A percentile compares a stretch with the other conserved stretches of the same genome.
Conservation (phyloP, 2,888 invertebrate species). For the Sicus ferrugineus region DNA sequence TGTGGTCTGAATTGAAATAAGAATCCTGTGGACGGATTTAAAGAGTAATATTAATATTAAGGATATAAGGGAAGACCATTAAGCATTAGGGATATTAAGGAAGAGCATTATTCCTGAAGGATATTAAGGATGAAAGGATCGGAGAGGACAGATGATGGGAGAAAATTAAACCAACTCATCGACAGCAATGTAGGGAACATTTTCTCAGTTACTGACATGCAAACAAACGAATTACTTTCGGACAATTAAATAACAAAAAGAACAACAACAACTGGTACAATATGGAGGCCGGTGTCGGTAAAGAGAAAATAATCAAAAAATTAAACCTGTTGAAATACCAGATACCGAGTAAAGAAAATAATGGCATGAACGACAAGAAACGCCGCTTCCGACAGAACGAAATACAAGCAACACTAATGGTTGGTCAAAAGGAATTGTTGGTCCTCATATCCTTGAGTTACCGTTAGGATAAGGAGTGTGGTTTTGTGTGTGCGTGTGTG, state of each 20-base stretch:
- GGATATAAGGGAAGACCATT: no score
- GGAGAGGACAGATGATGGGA: not conserved
- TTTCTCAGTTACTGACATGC: conserved; percentile 7
- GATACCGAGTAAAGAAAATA: conserved; percentile 1
- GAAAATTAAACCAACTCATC: not conserved
- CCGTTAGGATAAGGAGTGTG: conserved; percentile 2
- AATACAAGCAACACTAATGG: not conserved
- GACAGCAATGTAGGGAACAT: not conserved
- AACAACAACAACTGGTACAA: not conserved
- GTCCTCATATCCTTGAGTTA: conserved; percentile 14
- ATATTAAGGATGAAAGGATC: not conserved
- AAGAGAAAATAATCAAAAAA: conserved; percentile 6
- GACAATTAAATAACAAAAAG: not conserved
- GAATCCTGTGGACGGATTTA: no score
- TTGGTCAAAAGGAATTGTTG: not conserved
- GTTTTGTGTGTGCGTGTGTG: not conserved
- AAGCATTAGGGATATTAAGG: no score
- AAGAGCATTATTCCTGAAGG: no score
- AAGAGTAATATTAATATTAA: no score
- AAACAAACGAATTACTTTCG: conserved; percentile 25
- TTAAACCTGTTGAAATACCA: conserved; percentile 28
- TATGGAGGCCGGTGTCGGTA: not conserved
- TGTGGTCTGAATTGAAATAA: no score
- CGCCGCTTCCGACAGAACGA: not conserved
- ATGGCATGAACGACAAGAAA: not conserved